Percentiles rank a stretch among this genome's conserved stretches.
phyloP scores from a whole-genome alignment of 2,797 vertebrate species.

The Protonibea diacanthus region DNA sequence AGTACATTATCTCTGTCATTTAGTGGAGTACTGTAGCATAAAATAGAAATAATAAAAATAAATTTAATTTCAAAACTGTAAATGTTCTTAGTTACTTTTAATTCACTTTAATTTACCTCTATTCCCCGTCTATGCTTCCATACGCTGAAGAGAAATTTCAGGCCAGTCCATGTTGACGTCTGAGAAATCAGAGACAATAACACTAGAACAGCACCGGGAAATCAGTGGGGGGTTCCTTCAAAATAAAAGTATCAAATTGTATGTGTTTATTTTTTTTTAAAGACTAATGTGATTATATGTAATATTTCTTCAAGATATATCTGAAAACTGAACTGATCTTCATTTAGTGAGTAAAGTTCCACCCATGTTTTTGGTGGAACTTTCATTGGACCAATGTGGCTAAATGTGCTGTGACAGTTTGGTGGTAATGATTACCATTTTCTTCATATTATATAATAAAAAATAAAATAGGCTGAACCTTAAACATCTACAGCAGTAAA shows the following conservation, averaged over 20 bases:
- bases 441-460: too few relatives aligned
- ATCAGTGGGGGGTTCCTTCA: background rate
- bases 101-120: background rate
- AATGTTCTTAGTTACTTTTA: background rate
- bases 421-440: rapidly evolving
- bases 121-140: background rate
- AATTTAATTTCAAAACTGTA: background rate
- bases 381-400: background rate
- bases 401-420: background rate
- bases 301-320: background rate
- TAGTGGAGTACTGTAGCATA: background rate
- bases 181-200: background rate
- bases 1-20: background rate
- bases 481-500: too few relatives aligned
- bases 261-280: too few relatives aligned
- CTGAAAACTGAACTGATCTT: background rate
- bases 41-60: background rate
- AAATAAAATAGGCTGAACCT: too few relatives aligned
- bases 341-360: background rate
- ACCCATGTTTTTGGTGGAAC: too few relatives aligned
- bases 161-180: background rate
- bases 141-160: background rate
- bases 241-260: slow-evolving; percentile 35
- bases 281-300: background rate
- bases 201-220: background rate